Evolutionary conservation across 2,113 vertebrate species (phyloP), one percentile per base, ranked within the genome.

Genomic region (Neodon shergylaensis): DNA sequence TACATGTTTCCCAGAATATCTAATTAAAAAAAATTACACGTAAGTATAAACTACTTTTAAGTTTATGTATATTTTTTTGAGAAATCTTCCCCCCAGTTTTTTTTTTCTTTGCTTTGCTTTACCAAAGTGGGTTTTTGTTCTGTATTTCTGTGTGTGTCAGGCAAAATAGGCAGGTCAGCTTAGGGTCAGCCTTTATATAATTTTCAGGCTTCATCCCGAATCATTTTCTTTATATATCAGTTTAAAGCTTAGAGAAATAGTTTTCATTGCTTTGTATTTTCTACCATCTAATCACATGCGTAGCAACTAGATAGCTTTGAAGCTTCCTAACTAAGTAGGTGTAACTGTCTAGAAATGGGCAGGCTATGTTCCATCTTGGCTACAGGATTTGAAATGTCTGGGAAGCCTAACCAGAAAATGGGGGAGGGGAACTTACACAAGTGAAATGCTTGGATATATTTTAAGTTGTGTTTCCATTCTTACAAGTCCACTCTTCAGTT

Each of bases 31-130:
- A 88, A 39, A 73, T 4, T 7, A 54, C 26, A 70, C 44, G 88
- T 97, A 97, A 96, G 95, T 96, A 95, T 76, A 97, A 97, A 96
- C 91, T 92, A 31, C 16, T 97, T 97, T 98, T 87, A 88, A 94
- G 96, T 79, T 52, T 93, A 42, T 96, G 14, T 33, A 98, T 93
- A 49, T 79, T 77, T 63, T 65, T 31, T 65, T 65, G 9, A 65
- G 26, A 66, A 66, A 28, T 65, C 63, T 7, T 16, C 54, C 17
- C 54, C 54, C 54, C 52, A n/a, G n/a, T n/a, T 16, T 54, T 54
- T 73, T 76, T 87, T 95, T 95, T 11, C 11, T 49, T 49, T 12
- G 11, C 49, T 28, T 92, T 94, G 24, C 26, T 47, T 77, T 77
- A 47, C 26, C 22, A 49, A 49, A 28, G 16, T 14, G 22, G 24